Evolutionary conservation across 2,888 invertebrate genomes (phyloP).

Genomic region (Drosophila demipolita): DNA sequence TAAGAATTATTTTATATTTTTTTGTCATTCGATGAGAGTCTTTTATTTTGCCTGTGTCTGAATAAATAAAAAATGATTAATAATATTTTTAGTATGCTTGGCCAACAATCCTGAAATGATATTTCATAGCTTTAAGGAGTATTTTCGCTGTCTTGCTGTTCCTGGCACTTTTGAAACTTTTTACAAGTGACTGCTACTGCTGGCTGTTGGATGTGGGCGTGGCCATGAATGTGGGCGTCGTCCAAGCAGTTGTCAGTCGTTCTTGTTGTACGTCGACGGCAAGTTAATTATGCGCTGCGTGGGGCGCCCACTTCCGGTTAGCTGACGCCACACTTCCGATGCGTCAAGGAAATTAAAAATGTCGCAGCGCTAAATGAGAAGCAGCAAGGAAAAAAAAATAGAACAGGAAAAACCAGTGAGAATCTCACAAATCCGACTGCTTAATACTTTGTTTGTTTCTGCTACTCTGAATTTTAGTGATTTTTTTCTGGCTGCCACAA

Average conservation of each 20-base stretch:
- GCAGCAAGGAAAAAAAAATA: background rate
- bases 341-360: constrained; percentile 76
- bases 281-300: constrained; percentile 76
- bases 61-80: no score
- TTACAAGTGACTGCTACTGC: constrained; percentile 43
- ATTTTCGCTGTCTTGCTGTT: constrained; percentile 7
- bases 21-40: no score
- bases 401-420: background rate
- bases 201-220: constrained; percentile 4
- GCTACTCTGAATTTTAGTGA: background rate
- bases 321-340: constrained; percentile 66
- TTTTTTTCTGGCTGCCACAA: no score
- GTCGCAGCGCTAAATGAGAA: constrained; percentile 49
- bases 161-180: constrained; percentile 34
- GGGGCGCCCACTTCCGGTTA: constrained; percentile 67
- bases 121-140: constrained; percentile 4
- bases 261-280: constrained; percentile 37
- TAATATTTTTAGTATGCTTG: background rate
- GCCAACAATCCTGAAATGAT: background rate
- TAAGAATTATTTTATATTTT: background rate
- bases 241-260: constrained; percentile 32
- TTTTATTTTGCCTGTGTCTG: background rate
- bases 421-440: background rate
- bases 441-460: background rate
- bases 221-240: constrained; percentile 35